Base-by-base conservation (phyloP, 1,140 invertebrate species). In the Drosophila elegans region DNA sequence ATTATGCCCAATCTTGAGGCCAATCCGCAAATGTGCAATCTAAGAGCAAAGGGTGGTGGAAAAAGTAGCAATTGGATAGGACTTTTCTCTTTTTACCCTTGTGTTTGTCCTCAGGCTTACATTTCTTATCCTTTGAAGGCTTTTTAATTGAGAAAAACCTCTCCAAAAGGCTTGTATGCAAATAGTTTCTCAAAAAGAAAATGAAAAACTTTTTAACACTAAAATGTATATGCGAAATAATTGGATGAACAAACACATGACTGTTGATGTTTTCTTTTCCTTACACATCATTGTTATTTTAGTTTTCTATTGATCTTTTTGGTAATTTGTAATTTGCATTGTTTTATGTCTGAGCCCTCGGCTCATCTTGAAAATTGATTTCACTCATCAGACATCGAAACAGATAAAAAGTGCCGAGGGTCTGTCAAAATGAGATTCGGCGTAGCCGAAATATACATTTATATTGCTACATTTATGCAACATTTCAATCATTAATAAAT, bases 401-500 rank as follows among this genome's bases (percentile, higher is more conserved):
- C n/a, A 21, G 64, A 71, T 56, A 71, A 71, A 48, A 63, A 62
- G 36, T 59, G 60, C 9, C 10, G 48, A 55, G 46, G 36, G 57
- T 60, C 46, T 54, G 57, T 53, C 52, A 38, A 64, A 64, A 62
- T 7, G 55, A 27, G 57, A 27, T 53, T 32, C 21, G 42, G 48
- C 10, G 9, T 36, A 27, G 52, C 42, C 66, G 12, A 72, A 72
- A 71, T 71, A 71, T 72, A 72, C 59, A 80, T 80, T 67, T 79
- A 74, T 79, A 79, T 79, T 74, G 64, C 63, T 60, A 63, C 69
- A 86, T 81, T 86, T 72, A 88, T 82, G 74, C 78, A 88, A 83
- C 66, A 88, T 89, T 83, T 80, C 79, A 88, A 88, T 89, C 83
- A 88, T 88, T 88, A 88, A 88, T 88, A 88, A 88, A 88, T 88